Base-by-base conservation (phyloP, 2,113 vertebrate genomes). In the Antennarius striatus region DNA sequence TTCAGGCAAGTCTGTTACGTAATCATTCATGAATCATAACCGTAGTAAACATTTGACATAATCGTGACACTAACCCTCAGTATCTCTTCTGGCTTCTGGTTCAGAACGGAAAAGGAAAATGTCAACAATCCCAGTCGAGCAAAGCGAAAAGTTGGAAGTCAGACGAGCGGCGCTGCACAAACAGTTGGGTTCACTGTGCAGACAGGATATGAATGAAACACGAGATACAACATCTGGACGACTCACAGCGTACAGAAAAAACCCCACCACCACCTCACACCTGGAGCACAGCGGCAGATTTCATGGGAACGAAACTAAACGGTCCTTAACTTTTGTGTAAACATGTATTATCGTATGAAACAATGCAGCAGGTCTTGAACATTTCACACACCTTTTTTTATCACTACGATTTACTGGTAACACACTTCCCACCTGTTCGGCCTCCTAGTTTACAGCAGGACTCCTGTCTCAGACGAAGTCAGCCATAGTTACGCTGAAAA, bases 371-470 rank as follows among this genome's bases (percentile, higher is more conserved):
- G 8, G 6, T 70, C 10, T 12, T 16, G 42, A 45, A 51, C 22
- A 73, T 57, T 75, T 74, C 70, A 46, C 36, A 49, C 0, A 1
- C 17, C 17, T 22, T 22, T 22, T 22, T 22, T 22, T 22, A 22
- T 22, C 22, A 22, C 22, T 22, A 22, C 2, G 22, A 22, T 22
- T 22, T 22, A 7, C 32, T 36, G 32, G 1, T 3, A 0, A 60
- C 9, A 51, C 6, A n/a, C 6, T 13, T 48, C 10, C 50, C 8
- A 60, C 13, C 50, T 62, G 13, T 43, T 16, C 9, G 7, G 13
- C 16, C 42, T 15, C 80, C 78, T 80, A 81, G 86, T 85, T 84
- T 51, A 71, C 3, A 53, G 64, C 29, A 49, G 29, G 39, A 62
- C 32, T 82, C 49, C 46, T 48, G 63, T 1, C 32, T 73, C 43